phyloP scores from a whole-genome alignment of 2,888 invertebrate genomes.

The Melinaea menophilus region DNA sequence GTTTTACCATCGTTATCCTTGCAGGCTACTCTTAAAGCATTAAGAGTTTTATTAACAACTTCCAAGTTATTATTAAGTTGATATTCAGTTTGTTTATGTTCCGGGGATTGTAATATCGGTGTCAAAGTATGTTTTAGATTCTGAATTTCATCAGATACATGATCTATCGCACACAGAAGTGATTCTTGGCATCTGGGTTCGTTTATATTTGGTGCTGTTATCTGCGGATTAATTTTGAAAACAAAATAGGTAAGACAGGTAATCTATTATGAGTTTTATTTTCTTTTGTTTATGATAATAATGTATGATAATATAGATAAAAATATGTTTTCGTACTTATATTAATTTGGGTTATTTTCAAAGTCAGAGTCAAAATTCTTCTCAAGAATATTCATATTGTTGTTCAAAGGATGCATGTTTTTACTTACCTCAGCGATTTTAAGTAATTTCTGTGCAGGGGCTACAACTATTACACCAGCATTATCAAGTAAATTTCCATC shows the following conservation, averaged over 20 bases:
- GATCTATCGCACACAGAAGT: slow-evolving; percentile 44
- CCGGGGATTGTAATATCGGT: slow-evolving; percentile 14
- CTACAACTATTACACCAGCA: slow-evolving; percentile 29
- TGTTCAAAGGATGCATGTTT: too few relatives aligned
- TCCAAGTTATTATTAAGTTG: slow-evolving; percentile 17
- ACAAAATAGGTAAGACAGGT: neutral
- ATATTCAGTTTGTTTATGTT: slow-evolving; percentile 4
- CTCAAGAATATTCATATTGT: too few relatives aligned
- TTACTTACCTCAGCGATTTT: slow-evolving; percentile 36
- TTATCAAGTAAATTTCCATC: slow-evolving; percentile 25
- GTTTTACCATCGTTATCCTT: neutral
- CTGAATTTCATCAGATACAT: slow-evolving; percentile 12
- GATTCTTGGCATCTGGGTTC: slow-evolving; percentile 57
- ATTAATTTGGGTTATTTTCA: neutral
- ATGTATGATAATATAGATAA: too few relatives aligned
- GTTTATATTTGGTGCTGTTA: slow-evolving; percentile 44
- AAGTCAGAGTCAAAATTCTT: too few relatives aligned
- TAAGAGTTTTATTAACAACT: slow-evolving; percentile 15
- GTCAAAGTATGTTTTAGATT: slow-evolving; percentile 15
- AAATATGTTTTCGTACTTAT: slow-evolving; percentile 46
- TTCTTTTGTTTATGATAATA: too few relatives aligned
- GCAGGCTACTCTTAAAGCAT: slow-evolving; percentile 20
- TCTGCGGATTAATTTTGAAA: slow-evolving; percentile 7
- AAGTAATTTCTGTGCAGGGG: slow-evolving; percentile 34
- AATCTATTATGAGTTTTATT: too few relatives aligned